phyloP scores from a whole-genome alignment of 2,113 vertebrate species.

The Peromyscus maniculatus region DNA sequence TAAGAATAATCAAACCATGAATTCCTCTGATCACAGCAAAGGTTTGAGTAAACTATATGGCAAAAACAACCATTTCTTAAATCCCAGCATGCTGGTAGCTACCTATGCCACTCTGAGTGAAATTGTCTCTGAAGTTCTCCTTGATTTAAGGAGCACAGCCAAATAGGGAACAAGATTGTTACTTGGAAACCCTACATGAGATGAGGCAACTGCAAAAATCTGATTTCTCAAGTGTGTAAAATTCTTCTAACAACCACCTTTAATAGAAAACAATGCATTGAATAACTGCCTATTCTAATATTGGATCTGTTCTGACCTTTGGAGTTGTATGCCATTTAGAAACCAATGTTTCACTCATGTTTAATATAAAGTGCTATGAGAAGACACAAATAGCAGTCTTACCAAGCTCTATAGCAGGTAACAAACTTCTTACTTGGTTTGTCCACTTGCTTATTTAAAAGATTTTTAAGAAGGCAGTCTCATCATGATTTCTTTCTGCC shows the following conservation, averaged over 20 bases:
- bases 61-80: neutral
- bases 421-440: neutral
- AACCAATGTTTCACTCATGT: conserved; percentile 17
- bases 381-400: neutral
- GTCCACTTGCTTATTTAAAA: neutral
- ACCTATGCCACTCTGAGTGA: neutral
- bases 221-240: conserved; percentile 42
- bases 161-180: conserved; percentile 49
- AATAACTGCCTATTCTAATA: conserved; percentile 40
- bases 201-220: conserved; percentile 2
- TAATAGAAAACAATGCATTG: conserved; percentile 23
- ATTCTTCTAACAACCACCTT: conserved; percentile 29
- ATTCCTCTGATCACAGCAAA: neutral
- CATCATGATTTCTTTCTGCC: neutral
- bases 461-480: neutral
- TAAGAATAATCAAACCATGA: neutral
- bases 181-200: neutral
- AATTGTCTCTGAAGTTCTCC: conserved; percentile 14
- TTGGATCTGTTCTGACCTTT: neutral
- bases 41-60: neutral
- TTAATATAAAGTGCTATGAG: neutral
- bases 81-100: neutral
- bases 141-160: conserved; percentile 19
- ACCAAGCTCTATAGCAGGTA: neutral
- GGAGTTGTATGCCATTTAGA: neutral